Evolutionary conservation across 1,140 invertebrate genomes (phyloP), one percentile per base, ranked within the genome.

Genomic region (Ooceraea biroi): DNA sequence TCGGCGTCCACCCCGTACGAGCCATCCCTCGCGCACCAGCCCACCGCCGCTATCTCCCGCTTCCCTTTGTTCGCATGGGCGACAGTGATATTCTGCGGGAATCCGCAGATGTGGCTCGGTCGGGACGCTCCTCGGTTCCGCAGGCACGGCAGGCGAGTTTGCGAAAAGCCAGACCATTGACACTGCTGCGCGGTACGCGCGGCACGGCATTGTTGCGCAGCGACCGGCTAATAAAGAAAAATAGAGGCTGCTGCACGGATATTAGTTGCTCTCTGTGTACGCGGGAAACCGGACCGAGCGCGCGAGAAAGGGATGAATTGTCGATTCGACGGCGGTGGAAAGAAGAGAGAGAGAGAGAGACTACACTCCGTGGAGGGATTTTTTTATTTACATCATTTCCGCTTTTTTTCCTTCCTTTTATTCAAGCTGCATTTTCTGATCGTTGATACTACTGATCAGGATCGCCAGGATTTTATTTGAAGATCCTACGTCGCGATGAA

Each of bases 141-240:
- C 52, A 52, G 55, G 17, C 65, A 27, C 30, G 19, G 46, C 19
- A 68, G 19, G 11, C 22, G 50, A 46, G 52, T 27, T 72, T 44
- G 44, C 50, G 41, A 72, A 77, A 80, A 72, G 66, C 50, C 44
- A 84, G 68, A 46, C 52, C 50, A 72, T 84, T 65, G 85, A 86
- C 74, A 61, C 52, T 69, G 58, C 46, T 36, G 41, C 36, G 65
- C 50, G 22, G 68, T 48, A 55, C 60, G 73, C 48, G 17, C 48
- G n/a, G 25, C 22, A 46, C 17, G 58, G 68, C 44, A 72, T 86
- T 72, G 85, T 85, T 71, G 55, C 50, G n/a, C 73, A 41, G 58
- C 36, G 71, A 65, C 80, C 25, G 61, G 83, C 83, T 90, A 89
- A 90, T 90, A 90, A 89, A 89, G 90, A 91, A 89, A 89, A 91